These are phyloP conservation scores for Rhinichthys osculus DNA, from an alignment of 2,797 vertebrate genomes.

Conservation along the genomic window DNA sequence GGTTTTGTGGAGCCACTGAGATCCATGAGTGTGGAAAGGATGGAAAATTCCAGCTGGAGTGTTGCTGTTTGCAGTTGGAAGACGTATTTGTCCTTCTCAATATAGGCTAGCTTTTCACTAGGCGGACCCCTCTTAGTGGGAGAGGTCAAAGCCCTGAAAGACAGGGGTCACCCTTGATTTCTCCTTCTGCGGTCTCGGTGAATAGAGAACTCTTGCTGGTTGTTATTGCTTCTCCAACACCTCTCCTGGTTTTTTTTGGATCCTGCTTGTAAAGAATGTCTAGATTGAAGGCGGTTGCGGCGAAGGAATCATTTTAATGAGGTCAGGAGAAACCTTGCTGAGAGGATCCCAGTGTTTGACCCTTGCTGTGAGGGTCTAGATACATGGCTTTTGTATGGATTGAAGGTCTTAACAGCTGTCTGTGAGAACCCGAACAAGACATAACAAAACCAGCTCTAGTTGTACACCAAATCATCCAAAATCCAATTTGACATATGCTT, in stretches of 20 bases:
- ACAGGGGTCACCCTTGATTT: constrained; percentile 34
- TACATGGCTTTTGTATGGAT: constrained; percentile 36
- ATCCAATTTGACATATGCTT: neutral
- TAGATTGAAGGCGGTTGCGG: constrained; percentile 34
- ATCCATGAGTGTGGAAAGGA: constrained; percentile 40
- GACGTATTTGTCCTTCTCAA: constrained; percentile 38
- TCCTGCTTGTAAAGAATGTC: constrained; percentile 38
- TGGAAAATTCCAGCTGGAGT: constrained; percentile 49
- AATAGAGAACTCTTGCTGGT: constrained; percentile 49
- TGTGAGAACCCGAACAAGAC: constrained; percentile 44
- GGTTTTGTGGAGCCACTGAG: constrained; percentile 14
- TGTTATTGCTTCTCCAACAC: constrained; percentile 50
- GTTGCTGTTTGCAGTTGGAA: constrained; percentile 50
- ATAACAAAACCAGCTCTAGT: constrained; percentile 3
- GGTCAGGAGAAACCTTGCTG: constrained; percentile 52
- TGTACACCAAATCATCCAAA: neutral
- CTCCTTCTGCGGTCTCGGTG: neutral
- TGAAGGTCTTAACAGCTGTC: constrained; percentile 51
- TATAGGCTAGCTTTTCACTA: constrained; percentile 32
- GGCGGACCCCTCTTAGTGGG: constrained; percentile 25
- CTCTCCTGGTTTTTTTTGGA: constrained; percentile 46
- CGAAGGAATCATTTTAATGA: constrained; percentile 49
- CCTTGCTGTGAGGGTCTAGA: neutral
- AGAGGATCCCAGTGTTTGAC: constrained; percentile 36
- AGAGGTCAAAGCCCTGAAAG: constrained; percentile 36